A percentile compares a stretch with the other conserved stretches of the same genome.
Evolutionary conservation across 2,113 vertebrate genomes (phyloP).

Genomic region (Choloepus hoffmanni): DNA sequence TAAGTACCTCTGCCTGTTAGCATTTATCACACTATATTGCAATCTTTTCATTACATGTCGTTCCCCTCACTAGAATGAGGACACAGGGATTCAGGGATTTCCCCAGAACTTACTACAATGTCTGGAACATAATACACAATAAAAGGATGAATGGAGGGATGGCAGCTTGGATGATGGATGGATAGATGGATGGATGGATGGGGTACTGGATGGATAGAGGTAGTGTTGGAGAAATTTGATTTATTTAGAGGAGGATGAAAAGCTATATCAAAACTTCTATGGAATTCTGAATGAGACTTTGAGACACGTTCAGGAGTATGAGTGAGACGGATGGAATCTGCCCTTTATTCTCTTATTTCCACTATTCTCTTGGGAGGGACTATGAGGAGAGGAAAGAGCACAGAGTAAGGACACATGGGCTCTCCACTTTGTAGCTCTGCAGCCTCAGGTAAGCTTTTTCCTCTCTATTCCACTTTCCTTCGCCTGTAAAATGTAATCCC

Average conservation of each 20-base stretch:
- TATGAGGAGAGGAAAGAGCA: neutral
- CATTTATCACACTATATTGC: neutral
- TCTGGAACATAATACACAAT: neutral
- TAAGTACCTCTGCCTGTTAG: neutral
- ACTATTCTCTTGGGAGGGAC: neutral
- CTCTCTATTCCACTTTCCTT: neutral
- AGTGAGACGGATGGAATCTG: neutral
- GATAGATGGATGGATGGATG: neutral
- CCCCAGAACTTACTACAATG: neutral
- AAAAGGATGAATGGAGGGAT: neutral
- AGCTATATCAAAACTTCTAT: neutral
- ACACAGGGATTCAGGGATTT: neutral
- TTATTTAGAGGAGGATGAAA: neutral
- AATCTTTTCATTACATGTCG: neutral
- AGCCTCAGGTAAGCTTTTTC: neutral
- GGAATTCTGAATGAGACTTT: neutral
- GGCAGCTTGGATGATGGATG: neutral
- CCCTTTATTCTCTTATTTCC: neutral
- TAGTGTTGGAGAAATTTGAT: neutral
- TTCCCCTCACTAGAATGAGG: neutral
- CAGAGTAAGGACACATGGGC: neutral
- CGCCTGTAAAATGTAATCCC: neutral
- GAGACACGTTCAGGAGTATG: neutral
- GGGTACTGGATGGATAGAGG: neutral
- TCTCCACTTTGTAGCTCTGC: neutral